Evolutionary conservation across 1,140 invertebrate species (phyloP), one percentile per base, ranked within the genome.

Genomic region (Drosophila littoralis): DNA sequence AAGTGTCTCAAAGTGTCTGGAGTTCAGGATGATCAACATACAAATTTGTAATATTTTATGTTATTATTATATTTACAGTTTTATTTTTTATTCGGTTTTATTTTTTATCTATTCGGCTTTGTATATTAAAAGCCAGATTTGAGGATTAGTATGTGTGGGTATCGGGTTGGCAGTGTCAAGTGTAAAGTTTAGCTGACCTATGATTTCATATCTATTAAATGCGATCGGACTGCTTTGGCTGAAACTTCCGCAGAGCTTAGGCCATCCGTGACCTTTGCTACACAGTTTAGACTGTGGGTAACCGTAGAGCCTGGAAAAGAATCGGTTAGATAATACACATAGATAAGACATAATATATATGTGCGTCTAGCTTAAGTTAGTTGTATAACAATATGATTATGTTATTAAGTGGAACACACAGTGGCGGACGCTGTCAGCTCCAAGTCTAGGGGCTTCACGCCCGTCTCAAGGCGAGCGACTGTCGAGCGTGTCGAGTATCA

Each of bases 381-480:
- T 64, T 77, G 50, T 50, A 57, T 50, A 40, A 42, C 4, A 35
- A 42, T 82, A 78, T 76, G 63, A 79, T 85, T 55, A 67, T 79
- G 78, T 57, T 67, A 71, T 79, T 74, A 82, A 88, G 66, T 88
- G 66, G 79, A 88, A 75, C 83, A 75, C 52, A 75, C 78, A 69
- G 78, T 81, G 82, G 82, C 78, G 36, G 40, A 10, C 28, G 6
- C 17, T 48, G 22, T 28, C 22, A 48, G 52, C 50, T 48, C 22
- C 33, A 13, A 28, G 22, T 43, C 4, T 28, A 3, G 22, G 4
- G 22, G 22, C 4, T 5, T 28, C 22, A 10, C 15, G 22, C 17
- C 42, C 48, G 45, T 45, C 72, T 79, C 83, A 88, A 88, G 83
- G 83, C 84, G 59, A 88, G 55, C 84, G 58, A 73, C 76, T 88